Evolutionary conservation across 2,888 invertebrate genomes (phyloP), one percentile per base, ranked within the genome.

Genomic region (Mycalesis mineus): DNA sequence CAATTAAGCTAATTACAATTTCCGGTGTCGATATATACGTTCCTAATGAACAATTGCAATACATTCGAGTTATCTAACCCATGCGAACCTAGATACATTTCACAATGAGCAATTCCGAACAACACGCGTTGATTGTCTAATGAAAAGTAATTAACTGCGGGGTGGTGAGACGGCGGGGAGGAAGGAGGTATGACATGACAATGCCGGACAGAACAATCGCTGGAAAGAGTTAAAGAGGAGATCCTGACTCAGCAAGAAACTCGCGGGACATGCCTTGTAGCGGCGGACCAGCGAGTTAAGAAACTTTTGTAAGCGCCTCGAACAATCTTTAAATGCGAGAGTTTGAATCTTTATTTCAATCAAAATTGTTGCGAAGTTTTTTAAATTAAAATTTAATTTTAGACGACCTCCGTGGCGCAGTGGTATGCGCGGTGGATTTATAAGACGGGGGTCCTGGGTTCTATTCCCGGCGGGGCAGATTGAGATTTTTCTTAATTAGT

Each of bases 131-230:
- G 81, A 84, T 84, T 84, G 85, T 88, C 81, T 89, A 88, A 89
- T 88, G 85, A 87, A 88, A 89, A 87, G 83, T 88, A 88, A 89
- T 89, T 88, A 89, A 87, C 83, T 77, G n/a, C n/a, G n/a, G n/a
- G n/a, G n/a, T n/a, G 77, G 66, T 66, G 72, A 64, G 65, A 57
- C 28, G 65, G 66, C 59, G 69, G 74, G 47, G 31, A 63, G 66
- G 60, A 68, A 74, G 65, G 70, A 65, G 65, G 74, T 78, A 80
- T 84, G 85, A 83, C 85, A 82, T 70, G 85, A 87, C 86, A 88
- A 86, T 81, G 85, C 80, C 76, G 81, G 75, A 78, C 76, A 81
- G 84, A 87, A 88, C 87, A 88, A 88, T 87, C 85, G 83, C 72
- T 81, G 77, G 79, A 75, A 78, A 80, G 80, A 84, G 81, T 82